These are phyloP conservation scores for Phylloscopus whistleri DNA, from an alignment of 2,113 vertebrate species.

Conservation along the genomic window DNA sequence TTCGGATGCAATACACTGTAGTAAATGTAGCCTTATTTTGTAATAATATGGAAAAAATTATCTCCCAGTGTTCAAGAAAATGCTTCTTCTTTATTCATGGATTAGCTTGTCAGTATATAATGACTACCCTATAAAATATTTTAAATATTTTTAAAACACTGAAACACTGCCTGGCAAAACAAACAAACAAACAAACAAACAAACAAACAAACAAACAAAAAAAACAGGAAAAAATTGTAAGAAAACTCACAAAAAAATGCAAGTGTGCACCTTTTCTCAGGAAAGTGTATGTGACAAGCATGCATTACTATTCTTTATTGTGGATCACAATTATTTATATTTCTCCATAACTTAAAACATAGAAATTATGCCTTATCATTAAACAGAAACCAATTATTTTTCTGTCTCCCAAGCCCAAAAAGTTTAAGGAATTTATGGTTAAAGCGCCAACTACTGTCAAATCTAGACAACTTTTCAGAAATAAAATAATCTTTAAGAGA, in stretches of 20 bases:
- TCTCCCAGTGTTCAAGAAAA: not conserved
- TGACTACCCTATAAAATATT: not conserved
- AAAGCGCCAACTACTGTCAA: not conserved
- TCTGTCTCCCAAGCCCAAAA: not conserved
- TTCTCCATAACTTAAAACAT: not conserved
- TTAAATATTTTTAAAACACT: not conserved
- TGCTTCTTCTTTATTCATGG: not conserved
- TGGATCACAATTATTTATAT: not conserved
- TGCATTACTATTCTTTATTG: not conserved
- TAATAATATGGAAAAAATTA: not conserved
- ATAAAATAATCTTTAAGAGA: not conserved
- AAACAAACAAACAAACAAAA: not conserved
- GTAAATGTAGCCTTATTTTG: not conserved
- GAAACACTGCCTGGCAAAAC: fast-evolving
- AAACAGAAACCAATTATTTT: not conserved
- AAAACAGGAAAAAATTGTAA: not conserved
- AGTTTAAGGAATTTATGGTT: not conserved
- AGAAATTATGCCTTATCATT: not conserved
- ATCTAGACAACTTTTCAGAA: not conserved
- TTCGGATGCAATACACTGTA: not conserved
- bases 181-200: not conserved
- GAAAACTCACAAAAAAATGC: fast-evolving
- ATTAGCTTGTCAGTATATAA: not conserved
- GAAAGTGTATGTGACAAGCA: not conserved
- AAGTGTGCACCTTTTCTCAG: not conserved